Percentiles rank a stretch among this genome's conserved stretches.
phyloP scores from a whole-genome alignment of 2,113 vertebrate species.

The Sterna hirundo region DNA sequence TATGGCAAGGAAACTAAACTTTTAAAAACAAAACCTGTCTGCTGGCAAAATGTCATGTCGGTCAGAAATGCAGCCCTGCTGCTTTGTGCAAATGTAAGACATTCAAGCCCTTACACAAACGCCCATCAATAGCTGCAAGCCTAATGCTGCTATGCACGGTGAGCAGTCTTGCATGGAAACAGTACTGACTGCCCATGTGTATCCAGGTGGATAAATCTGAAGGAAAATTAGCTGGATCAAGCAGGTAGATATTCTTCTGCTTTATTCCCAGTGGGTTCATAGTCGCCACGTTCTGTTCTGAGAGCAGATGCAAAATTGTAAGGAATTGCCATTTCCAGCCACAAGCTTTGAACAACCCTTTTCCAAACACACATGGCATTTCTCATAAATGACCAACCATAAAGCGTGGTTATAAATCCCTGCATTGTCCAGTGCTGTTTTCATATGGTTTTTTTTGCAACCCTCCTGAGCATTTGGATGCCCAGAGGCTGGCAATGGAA shows the following conservation, averaged over 20 bases:
- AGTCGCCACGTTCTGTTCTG: neutral
- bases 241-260: neutral
- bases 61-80: neutral
- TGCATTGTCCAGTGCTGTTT: neutral
- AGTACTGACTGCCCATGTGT: neutral
- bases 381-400: neutral
- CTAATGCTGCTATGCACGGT: neutral
- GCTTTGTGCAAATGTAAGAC: neutral
- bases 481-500: neutral
- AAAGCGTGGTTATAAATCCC: neutral
- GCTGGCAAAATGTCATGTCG: neutral
- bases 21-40: neutral
- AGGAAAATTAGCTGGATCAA: neutral
- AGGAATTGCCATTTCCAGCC: neutral
- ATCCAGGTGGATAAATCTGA: neutral
- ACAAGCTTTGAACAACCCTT: neutral
- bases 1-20: neutral
- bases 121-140: neutral
- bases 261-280: neutral
- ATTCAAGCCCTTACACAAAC: neutral
- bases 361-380: neutral
- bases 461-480: neutral
- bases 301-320: neutral
- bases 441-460: fast-evolving
- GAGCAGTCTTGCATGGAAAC: neutral